Conservation (phyloP, 2,888 invertebrate species). For the Ernsta delagoae region DNA sequence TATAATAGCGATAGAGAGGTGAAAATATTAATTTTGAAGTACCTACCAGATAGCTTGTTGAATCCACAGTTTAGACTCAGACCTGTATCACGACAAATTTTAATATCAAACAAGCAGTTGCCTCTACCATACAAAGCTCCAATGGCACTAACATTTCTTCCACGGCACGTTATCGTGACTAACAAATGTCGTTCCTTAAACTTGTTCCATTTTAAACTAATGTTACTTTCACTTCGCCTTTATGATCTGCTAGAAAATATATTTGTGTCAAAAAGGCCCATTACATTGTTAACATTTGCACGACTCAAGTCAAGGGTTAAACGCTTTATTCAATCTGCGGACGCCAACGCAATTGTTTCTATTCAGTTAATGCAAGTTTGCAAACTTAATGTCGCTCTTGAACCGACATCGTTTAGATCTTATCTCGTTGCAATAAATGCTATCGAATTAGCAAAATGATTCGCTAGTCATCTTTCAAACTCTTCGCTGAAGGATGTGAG, state of each 20-base stretch:
- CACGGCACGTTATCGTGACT: constrained; percentile 28
- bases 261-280: constrained; percentile 38
- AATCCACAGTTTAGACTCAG: not conserved
- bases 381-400: constrained; percentile 43
- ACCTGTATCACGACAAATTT: not conserved
- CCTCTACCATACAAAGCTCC: constrained; percentile 13
- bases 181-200: constrained; percentile 17
- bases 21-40: too few species aligned
- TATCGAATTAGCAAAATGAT: constrained; percentile 30
- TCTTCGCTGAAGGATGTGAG: constrained; percentile 47
- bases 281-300: constrained; percentile 36
- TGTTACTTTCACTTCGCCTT: constrained; percentile 31
- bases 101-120: constrained; percentile 15
- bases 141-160: constrained; percentile 15
- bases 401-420: constrained; percentile 48
- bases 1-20: not conserved
- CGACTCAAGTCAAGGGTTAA: constrained; percentile 64
- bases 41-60: constrained; percentile 17
- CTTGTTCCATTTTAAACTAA: constrained; percentile 20
- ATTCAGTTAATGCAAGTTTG: constrained; percentile 55
- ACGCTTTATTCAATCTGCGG: constrained; percentile 75
- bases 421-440: constrained; percentile 50
- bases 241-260: constrained; percentile 13
- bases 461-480: constrained; percentile 43
- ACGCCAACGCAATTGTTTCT: constrained; percentile 74